Conservation (phyloP, 2,113 vertebrate genomes). For the Dunckerocampus dactyliophorus region DNA sequence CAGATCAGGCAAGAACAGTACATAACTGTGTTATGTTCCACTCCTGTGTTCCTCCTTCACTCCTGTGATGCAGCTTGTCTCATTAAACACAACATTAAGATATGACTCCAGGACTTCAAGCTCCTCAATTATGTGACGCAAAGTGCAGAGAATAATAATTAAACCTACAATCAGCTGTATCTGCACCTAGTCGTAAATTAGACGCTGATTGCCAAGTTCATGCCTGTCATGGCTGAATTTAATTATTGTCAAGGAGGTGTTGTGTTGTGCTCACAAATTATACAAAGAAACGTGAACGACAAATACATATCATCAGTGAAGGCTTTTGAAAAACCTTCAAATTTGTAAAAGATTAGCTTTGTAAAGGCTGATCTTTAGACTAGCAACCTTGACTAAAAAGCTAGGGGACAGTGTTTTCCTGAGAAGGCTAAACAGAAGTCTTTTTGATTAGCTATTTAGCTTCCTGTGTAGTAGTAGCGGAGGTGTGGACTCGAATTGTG, state of each 20-base stretch:
- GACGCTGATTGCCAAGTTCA: slow-evolving; percentile 41
- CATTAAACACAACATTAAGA: slow-evolving; percentile 55
- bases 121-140: slow-evolving; percentile 60
- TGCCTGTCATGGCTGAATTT: slow-evolving; percentile 29
- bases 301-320: slow-evolving; percentile 19
- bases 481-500: no score
- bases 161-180: slow-evolving; percentile 59
- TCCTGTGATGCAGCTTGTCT: slow-evolving; percentile 30
- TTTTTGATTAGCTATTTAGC: no score
- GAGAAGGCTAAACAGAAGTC: no score
- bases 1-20: slow-evolving; percentile 16
- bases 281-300: slow-evolving; percentile 17
- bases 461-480: no score
- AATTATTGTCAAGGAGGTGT: slow-evolving; percentile 46
- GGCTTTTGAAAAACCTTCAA: no score
- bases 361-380: no score
- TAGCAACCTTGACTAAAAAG: no score
- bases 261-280: slow-evolving; percentile 35
- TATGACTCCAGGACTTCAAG: slow-evolving; percentile 32
- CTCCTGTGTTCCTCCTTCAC: slow-evolving; percentile 4
- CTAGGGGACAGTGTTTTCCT: no score
- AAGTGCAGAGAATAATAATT: slow-evolving; percentile 47
- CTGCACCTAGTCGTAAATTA: slow-evolving; percentile 36
- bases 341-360: no score
- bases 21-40: slow-evolving; percentile 15